phyloP scores from a whole-genome alignment of 2,113 vertebrate genomes.

The Perccottus glenii region DNA sequence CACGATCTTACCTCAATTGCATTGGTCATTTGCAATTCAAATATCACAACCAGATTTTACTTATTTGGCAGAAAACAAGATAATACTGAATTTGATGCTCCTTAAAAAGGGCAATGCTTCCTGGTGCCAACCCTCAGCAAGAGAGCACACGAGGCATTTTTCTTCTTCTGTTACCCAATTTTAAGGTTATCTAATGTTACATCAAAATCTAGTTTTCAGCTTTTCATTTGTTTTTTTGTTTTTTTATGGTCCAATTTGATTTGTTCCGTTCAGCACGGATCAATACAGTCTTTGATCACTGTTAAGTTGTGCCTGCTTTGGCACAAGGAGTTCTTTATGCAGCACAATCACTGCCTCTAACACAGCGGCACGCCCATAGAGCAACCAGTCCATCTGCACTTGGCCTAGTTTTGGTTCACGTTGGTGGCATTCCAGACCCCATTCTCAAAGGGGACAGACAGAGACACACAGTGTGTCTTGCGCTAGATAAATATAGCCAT shows the following conservation, averaged over 20 bases:
- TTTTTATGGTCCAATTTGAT: not conserved
- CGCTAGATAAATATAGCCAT: constrained; percentile 67
- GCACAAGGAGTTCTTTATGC: constrained; percentile 49
- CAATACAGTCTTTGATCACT: constrained; percentile 25
- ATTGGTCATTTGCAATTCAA: no score
- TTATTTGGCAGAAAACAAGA: no score
- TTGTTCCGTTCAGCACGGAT: constrained; percentile 15
- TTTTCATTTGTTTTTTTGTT: constrained; percentile 2
- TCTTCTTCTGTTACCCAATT: not conserved
- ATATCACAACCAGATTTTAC: no score
- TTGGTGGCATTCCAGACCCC: constrained; percentile 69
- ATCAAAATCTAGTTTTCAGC: not conserved
- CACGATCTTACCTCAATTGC: no score
- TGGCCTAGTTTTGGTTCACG: constrained; percentile 63
- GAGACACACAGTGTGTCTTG: constrained; percentile 56
- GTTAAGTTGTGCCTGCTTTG: constrained; percentile 30
- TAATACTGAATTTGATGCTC: no score
- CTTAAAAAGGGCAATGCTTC: no score
- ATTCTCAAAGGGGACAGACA: constrained; percentile 71
- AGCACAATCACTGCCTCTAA: constrained; percentile 55
- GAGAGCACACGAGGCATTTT: no score
- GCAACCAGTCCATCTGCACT: constrained; percentile 64
- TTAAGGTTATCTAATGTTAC: not conserved
- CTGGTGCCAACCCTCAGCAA: no score
- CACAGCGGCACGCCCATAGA: constrained; percentile 47